Percentiles rank a stretch among this genome's conserved stretches.
phyloP scores from a whole-genome alignment of 2,113 vertebrate species.

The Syngnathoides biaculeatus region DNA sequence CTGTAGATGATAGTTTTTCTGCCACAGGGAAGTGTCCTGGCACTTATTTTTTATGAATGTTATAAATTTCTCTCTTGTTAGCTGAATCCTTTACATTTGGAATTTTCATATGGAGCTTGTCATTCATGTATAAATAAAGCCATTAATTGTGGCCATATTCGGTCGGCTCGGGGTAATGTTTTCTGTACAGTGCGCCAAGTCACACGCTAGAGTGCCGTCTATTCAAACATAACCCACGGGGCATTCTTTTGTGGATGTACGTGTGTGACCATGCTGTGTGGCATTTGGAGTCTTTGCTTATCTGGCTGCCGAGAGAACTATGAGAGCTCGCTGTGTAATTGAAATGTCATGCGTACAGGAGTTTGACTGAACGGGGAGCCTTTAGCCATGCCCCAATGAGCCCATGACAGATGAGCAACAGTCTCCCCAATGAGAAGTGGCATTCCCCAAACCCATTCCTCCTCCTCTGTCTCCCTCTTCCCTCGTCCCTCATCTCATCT shows the following conservation, averaged over 20 bases:
- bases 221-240: conserved; percentile 37
- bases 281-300: conserved; percentile 55
- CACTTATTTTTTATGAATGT: neutral
- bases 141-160: conserved; percentile 29
- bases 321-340: conserved; percentile 70
- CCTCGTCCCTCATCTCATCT: conserved; percentile 41
- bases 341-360: conserved; percentile 75
- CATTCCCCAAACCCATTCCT: conserved; percentile 58
- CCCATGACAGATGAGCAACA: conserved; percentile 70
- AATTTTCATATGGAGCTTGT: conserved; percentile 5
- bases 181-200: conserved; percentile 32
- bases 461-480: conserved; percentile 35
- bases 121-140: conserved; percentile 14
- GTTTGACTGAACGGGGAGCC: conserved; percentile 67
- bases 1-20: neutral
- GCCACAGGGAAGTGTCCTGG: neutral
- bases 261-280: conserved; percentile 33
- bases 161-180: conserved; percentile 17
- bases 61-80: neutral
- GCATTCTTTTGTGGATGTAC: conserved; percentile 4
- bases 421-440: conserved; percentile 63
- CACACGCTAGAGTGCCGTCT: conserved; percentile 31
- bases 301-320: conserved; percentile 63
- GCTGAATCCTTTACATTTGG: neutral
- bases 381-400: conserved; percentile 70